Evolutionary conservation across 1,140 invertebrate genomes (phyloP).

Genomic region (Pogonomyrmex californicus): DNA sequence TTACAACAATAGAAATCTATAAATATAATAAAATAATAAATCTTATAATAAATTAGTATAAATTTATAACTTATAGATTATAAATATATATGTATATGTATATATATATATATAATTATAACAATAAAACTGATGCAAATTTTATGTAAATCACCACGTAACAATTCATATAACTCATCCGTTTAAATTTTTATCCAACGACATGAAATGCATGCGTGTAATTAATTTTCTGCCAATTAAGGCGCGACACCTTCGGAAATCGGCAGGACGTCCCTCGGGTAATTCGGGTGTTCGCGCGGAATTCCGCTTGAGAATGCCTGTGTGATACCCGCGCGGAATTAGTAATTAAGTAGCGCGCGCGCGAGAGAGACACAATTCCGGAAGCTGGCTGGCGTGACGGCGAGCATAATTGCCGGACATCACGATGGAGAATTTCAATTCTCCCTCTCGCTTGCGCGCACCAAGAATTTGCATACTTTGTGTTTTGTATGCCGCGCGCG

Average conservation of each 20-base stretch:
- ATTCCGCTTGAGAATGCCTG: constrained; percentile 55
- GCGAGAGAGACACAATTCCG: constrained; percentile 68
- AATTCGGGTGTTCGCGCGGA: constrained; percentile 39
- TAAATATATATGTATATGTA: no score
- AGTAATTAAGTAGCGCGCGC: constrained; percentile 72
- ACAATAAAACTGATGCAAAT: background rate
- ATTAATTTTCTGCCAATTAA: constrained; percentile 62
- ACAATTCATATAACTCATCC: background rate
- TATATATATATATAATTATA: background rate
- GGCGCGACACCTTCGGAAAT: constrained; percentile 47
- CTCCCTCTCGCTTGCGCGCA: background rate
- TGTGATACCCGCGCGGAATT: constrained; percentile 73
- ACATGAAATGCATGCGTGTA: background rate
- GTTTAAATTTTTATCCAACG: background rate
- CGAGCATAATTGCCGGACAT: constrained; percentile 75
- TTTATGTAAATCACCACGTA: background rate
- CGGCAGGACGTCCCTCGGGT: background rate
- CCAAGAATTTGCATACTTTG: constrained; percentile 74
- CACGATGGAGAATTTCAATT: constrained; percentile 72
- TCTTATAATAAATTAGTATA: no score
- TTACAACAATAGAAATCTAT: no score
- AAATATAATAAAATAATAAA: no score
- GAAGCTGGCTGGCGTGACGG: constrained; percentile 68
- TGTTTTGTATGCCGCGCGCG: constrained; percentile 72
- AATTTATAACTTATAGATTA: no score